phyloP scores from a whole-genome alignment of 2,888 invertebrate species.

The Andrena flavipes region DNA sequence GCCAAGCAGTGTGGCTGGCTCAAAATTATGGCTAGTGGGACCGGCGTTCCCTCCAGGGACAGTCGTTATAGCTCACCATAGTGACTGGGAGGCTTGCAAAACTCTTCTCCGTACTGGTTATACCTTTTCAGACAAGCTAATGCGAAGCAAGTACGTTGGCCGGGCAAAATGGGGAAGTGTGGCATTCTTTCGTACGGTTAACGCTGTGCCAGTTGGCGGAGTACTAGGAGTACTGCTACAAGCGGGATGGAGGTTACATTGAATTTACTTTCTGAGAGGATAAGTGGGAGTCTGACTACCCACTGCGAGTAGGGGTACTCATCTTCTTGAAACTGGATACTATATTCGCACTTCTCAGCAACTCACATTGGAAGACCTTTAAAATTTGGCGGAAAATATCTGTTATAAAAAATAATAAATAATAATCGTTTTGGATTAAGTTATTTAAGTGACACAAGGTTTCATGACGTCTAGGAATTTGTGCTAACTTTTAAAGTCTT shows the following conservation, averaged over 20 bases:
- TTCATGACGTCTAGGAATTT: too few relatives aligned
- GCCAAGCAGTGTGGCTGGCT: conserved; percentile 10
- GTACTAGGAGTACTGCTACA: not conserved
- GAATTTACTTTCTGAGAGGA: not conserved
- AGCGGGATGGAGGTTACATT: not conserved
- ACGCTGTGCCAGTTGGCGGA: not conserved
- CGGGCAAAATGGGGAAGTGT: not conserved
- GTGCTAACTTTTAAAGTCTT: too few relatives aligned
- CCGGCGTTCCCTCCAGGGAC: conserved; percentile 43
- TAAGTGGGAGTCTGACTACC: not conserved
- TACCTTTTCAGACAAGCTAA: conserved; percentile 38
- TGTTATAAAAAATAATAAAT: too few relatives aligned
- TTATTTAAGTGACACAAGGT: too few relatives aligned
- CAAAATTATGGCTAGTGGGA: conserved; percentile 37
- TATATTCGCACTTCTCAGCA: too few relatives aligned
- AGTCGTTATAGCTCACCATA: conserved; percentile 24
- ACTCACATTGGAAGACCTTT: too few relatives aligned
- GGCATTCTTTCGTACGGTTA: not conserved
- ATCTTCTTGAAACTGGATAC: not conserved
- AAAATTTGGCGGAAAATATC: too few relatives aligned
- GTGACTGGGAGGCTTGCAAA: conserved; percentile 7
- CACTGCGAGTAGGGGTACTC: not conserved
- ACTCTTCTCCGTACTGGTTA: not conserved
- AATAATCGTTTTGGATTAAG: too few relatives aligned
- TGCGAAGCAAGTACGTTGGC: conserved; percentile 20